A percentile compares a stretch with the other conserved stretches of the same genome.
phyloP scores from a whole-genome alignment of 2,797 vertebrate species.

The Botia almorhae region DNA sequence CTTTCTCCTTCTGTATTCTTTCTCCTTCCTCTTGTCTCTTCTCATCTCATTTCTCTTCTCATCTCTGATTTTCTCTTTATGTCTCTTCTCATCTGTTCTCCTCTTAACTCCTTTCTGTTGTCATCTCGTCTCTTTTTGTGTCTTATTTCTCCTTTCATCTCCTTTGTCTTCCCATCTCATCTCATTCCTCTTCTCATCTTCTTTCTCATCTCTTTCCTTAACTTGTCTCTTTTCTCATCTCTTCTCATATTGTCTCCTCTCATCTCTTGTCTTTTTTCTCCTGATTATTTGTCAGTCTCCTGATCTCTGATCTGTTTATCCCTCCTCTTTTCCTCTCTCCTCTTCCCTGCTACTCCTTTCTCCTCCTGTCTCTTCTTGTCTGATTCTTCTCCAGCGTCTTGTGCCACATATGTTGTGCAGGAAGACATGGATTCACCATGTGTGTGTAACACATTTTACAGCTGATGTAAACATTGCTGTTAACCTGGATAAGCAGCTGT shows the following conservation, averaged over 20 bases:
- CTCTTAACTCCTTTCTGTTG: no score
- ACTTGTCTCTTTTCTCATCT: constrained; percentile 48
- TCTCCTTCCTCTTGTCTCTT: neutral
- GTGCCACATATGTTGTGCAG: constrained; percentile 56
- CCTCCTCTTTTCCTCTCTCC: no score
- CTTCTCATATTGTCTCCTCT: constrained; percentile 47
- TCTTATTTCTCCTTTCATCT: no score
- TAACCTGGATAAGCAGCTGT: constrained; percentile 39
- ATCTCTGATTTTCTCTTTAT: neutral
- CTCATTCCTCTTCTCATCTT: neutral
- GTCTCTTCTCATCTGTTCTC: no score
- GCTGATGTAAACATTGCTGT: constrained; percentile 53
- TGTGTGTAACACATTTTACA: constrained; percentile 62
- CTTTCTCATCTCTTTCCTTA: constrained; percentile 23
- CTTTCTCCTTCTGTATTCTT: constrained; percentile 2
- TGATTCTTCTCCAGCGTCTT: neutral
- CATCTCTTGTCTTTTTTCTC: constrained; percentile 14
- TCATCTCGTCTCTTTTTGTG: neutral
- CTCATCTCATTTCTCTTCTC: neutral
- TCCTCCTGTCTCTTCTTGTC: constrained; percentile 36
- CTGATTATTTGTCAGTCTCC: neutral
- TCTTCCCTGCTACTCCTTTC: no score
- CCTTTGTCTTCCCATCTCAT: neutral
- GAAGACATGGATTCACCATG: constrained; percentile 10
- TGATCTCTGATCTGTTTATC: neutral